Conservation (phyloP, 2,888 invertebrate genomes). For the Pyrrhosoma nymphula region DNA sequence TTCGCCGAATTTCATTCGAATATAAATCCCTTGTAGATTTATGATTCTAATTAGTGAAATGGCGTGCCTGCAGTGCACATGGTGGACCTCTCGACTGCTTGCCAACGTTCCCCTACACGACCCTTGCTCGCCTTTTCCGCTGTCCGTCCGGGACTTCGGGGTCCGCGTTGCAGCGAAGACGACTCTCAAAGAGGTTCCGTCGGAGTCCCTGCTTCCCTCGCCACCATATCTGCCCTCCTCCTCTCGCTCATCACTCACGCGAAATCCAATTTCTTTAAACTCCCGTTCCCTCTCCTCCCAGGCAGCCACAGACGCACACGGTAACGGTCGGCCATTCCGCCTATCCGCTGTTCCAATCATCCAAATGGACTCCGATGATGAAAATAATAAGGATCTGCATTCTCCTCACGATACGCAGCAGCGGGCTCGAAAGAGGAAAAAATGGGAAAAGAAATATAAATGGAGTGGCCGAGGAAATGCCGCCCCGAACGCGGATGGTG, state of each 20-base stretch:
- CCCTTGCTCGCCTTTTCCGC: too few relatives aligned
- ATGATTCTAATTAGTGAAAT: background rate
- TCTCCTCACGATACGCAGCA: background rate
- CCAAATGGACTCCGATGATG: constrained; percentile 56
- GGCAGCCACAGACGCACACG: background rate
- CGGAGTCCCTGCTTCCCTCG: too few relatives aligned
- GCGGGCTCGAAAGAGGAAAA: background rate
- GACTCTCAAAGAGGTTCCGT: too few relatives aligned
- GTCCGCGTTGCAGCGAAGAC: too few relatives aligned
- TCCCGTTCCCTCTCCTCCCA: background rate
- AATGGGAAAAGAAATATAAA: background rate
- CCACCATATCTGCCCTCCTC: background rate
- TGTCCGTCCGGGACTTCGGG: background rate
- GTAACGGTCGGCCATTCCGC: background rate
- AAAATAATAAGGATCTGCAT: constrained; percentile 60
- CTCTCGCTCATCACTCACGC: background rate
- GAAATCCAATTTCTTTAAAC: constrained; percentile 45
- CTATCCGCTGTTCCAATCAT: constrained; percentile 45
- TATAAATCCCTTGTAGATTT: too few relatives aligned
- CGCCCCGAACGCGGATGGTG: background rate
- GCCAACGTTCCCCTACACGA: too few relatives aligned
- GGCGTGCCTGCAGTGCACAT: background rate
- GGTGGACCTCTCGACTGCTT: too few relatives aligned
- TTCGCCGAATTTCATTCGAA: too few relatives aligned
- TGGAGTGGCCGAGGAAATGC: background rate